Conservation (phyloP, 2,113 vertebrate genomes). For the Pseudorectes ferrugineus region DNA sequence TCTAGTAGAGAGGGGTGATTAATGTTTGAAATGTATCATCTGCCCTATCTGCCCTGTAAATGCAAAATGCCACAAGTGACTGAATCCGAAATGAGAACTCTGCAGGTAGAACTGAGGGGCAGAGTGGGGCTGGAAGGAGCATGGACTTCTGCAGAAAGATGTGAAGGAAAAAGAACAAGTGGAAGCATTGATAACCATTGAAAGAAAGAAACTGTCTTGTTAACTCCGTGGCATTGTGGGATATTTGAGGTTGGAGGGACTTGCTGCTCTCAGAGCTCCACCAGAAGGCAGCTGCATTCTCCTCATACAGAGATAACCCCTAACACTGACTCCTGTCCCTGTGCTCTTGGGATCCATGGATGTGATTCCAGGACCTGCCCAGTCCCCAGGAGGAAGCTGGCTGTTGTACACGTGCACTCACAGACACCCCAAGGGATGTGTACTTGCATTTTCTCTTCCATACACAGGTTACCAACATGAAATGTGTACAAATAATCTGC, state of each 20-base stretch:
- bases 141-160: neutral
- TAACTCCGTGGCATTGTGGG: accelerated
- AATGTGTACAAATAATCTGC: neutral
- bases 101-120: neutral
- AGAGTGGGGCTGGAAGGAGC: neutral
- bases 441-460: conserved; percentile 41
- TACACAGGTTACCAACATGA: neutral
- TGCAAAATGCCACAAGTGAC: neutral
- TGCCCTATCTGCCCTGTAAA: neutral
- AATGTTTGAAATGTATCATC: neutral
- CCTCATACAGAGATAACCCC: neutral
- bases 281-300: neutral
- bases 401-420: neutral
- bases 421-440: neutral
- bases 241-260: neutral
- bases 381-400: neutral
- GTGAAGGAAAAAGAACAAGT: neutral
- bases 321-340: neutral
- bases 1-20: neutral
- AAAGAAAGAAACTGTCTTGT: neutral
- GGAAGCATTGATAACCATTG: neutral
- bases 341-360: neutral
- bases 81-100: neutral
- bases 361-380: neutral
- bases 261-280: neutral